phyloP scores from a whole-genome alignment of 2,888 invertebrate genomes.

The Hipparchia sbordonii region DNA sequence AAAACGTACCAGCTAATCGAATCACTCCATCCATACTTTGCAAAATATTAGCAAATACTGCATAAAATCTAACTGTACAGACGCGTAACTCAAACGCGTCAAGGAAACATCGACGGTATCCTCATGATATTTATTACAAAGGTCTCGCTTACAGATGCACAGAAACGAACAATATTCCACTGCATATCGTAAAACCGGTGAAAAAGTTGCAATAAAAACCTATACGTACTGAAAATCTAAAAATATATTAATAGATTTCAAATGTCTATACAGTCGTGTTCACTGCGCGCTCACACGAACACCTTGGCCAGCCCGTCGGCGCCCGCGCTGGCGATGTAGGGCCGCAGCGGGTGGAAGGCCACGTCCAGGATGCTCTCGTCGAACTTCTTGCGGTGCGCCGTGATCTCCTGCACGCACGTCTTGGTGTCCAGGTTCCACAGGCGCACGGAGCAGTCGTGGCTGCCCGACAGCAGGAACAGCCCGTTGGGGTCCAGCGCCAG shows the following conservation, averaged over 20 bases:
- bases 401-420: constrained; percentile 99
- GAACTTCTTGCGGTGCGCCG: constrained; percentile 99
- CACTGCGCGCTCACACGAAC: constrained; percentile 87
- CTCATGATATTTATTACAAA: constrained; percentile 71
- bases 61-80: constrained; percentile 79
- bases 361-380: constrained; percentile 99
- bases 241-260: constrained; percentile 82
- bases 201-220: constrained; percentile 79
- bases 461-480: constrained; percentile 98
- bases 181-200: constrained; percentile 74
- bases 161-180: constrained; percentile 74
- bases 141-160: constrained; percentile 71
- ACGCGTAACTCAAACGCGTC: constrained; percentile 64
- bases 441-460: constrained; percentile 99
- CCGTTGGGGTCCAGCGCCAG: constrained; percentile 99
- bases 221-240: constrained; percentile 81
- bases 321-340: constrained; percentile 99
- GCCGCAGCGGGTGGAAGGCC: constrained; percentile 99
- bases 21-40: constrained; percentile 69
- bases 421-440: constrained; percentile 99
- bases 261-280: constrained; percentile 72
- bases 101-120: constrained; percentile 64
- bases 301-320: constrained; percentile 99
- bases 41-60: constrained; percentile 71
- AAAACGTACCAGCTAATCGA: constrained; percentile 77